Percentiles rank a stretch among this genome's conserved stretches.
phyloP scores from a whole-genome alignment of 2,888 invertebrate genomes.

The Allacma fusca region DNA sequence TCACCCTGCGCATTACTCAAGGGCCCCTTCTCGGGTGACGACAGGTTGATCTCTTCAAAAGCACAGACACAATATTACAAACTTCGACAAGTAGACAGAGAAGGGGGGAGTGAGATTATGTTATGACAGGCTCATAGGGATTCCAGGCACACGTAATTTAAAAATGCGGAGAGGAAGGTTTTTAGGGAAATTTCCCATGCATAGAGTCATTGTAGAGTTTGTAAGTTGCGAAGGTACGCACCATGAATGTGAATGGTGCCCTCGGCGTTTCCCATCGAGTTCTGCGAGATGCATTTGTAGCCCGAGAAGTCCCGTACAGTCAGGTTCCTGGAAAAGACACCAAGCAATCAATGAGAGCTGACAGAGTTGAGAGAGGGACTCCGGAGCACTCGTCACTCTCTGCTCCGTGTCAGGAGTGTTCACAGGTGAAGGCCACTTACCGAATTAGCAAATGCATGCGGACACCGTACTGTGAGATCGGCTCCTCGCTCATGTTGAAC shows the following conservation, averaged over 20 bases:
- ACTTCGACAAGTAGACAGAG: too few relatives aligned
- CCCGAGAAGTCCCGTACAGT: conserved; percentile 65
- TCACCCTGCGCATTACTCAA: conserved; percentile 39
- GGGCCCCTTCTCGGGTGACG: conserved; percentile 41
- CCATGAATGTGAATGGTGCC: conserved; percentile 88
- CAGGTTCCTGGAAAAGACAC: conserved; percentile 36
- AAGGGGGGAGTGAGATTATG: neutral
- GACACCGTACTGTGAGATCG: conserved; percentile 58
- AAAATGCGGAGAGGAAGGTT: conserved; percentile 32
- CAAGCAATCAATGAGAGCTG: conserved; percentile 7
- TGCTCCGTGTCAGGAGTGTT: neutral
- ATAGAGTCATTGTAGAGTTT: neutral
- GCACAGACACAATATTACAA: neutral
- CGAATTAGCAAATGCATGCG: conserved; percentile 59
- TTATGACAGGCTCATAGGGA: neutral
- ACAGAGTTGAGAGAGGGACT: neutral
- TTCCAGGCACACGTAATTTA: conserved; percentile 31
- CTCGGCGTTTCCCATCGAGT: conserved; percentile 89
- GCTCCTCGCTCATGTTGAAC: conserved; percentile 77
- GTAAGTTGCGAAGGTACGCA: conserved; percentile 66
- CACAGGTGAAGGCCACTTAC: conserved; percentile 28
- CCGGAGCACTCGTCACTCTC: neutral
- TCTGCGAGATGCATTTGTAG: conserved; percentile 91
- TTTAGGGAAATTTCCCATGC: conserved; percentile 14
- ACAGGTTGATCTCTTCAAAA: conserved; percentile 51